A percentile compares a stretch with the other conserved stretches of the same genome.
These are phyloP conservation scores for Dasysyrphus tricinctus DNA, from an alignment of 2,888 invertebrate genomes.

Conservation along the genomic window DNA sequence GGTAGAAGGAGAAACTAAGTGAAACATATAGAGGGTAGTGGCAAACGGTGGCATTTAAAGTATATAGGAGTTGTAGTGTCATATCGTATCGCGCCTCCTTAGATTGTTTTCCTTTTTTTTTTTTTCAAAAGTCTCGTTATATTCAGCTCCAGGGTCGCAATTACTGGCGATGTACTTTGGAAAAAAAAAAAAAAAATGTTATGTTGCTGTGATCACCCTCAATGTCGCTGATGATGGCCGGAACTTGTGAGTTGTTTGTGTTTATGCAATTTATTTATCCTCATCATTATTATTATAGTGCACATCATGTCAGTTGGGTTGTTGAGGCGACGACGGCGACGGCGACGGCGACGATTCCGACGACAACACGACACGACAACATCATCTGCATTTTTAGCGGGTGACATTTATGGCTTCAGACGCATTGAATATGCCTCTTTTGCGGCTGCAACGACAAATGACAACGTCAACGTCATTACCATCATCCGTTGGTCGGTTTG, in stretches of 20 bases:
- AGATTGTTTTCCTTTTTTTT: conserved; percentile 2
- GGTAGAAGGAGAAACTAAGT: background rate
- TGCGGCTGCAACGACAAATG: conserved; percentile 7
- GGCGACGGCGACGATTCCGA: background rate
- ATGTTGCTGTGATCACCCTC: conserved; percentile 55
- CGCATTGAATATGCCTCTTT: conserved; percentile 36
- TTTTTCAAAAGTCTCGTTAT: conserved; percentile 5
- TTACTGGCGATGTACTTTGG: conserved; percentile 36
- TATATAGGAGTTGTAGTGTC: conserved; percentile 25
- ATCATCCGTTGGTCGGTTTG: background rate
- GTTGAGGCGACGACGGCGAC: conserved; percentile 10
- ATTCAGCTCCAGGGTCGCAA: conserved; percentile 58
- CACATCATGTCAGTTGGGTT: conserved; percentile 47
- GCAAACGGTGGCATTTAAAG: conserved; percentile 42
- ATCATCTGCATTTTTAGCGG: conserved; percentile 40
- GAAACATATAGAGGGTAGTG: conserved; percentile 15
- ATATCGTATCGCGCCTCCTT: conserved; percentile 41
- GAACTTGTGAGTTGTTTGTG: conserved; percentile 72
- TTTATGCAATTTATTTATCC: conserved; percentile 71
- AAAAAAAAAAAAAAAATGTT: conserved; percentile 18
- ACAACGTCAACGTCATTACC: background rate
- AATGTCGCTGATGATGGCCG: conserved; percentile 56
- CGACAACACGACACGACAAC: conserved; percentile 23
- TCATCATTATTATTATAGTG: conserved; percentile 63
- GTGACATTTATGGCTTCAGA: conserved; percentile 65